Percentiles rank a stretch among this genome's conserved stretches.
Conservation (phyloP, 1,140 invertebrate species). For the Cotesia typhae region DNA sequence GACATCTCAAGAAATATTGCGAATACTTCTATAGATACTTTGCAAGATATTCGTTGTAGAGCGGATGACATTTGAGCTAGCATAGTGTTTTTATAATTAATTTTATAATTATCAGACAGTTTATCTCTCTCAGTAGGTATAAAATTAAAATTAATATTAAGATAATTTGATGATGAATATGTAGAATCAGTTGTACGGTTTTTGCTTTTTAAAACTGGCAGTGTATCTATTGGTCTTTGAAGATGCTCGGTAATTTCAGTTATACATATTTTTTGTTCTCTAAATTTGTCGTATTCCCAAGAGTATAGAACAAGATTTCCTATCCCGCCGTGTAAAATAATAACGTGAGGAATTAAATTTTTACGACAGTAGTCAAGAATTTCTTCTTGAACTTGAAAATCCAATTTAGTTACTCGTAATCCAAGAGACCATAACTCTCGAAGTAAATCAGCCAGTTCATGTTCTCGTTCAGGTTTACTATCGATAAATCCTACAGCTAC, state of each 20-base stretch:
- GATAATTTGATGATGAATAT: conserved; percentile 45
- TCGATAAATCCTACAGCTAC: conserved; percentile 72
- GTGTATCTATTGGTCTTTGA: conserved; percentile 57
- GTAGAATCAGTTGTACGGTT: conserved; percentile 47
- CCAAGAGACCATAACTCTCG: conserved; percentile 70
- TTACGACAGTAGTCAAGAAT: conserved; percentile 73
- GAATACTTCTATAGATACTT: conserved; percentile 69
- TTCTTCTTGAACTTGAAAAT: conserved; percentile 70
- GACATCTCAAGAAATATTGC: conserved; percentile 67
- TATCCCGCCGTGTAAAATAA: conserved; percentile 76
- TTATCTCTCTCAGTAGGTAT: conserved; percentile 67
- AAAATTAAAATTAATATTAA: conserved; percentile 61
- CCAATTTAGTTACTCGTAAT: conserved; percentile 66
- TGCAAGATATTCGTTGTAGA: conserved; percentile 68
- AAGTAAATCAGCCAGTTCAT: conserved; percentile 72
- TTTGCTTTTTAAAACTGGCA: conserved; percentile 54
- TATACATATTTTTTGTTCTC: conserved; percentile 70
- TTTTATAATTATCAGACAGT: conserved; percentile 64
- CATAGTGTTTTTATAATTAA: conserved; percentile 65
- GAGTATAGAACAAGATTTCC: conserved; percentile 70
- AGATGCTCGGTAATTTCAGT: conserved; percentile 71
- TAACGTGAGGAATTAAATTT: conserved; percentile 71
- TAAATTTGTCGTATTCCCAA: conserved; percentile 71
- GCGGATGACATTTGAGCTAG: conserved; percentile 66
- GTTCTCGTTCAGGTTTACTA: conserved; percentile 66